Evolutionary conservation across 2,113 vertebrate species (phyloP), one percentile per base, ranked within the genome.

Genomic region (Thryonomys swinderianus): DNA sequence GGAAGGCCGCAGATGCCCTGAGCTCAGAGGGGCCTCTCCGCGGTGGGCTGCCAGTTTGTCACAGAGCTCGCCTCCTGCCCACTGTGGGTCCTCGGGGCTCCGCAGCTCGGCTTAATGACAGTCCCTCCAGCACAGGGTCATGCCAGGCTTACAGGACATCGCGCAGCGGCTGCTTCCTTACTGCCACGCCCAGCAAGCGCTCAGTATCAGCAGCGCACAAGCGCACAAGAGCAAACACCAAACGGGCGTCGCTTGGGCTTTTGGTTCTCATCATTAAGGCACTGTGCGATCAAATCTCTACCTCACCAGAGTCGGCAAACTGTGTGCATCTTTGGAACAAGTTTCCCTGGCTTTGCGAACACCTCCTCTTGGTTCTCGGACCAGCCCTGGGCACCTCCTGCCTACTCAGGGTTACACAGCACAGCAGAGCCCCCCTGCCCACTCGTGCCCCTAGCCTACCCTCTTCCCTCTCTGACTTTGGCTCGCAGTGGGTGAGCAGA

Each of bases 271-370:
- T 82, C 51, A 88, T 78, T 87, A 61, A 92, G 45, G 10, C 55
- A 57, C 82, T 45, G 30, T 85, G 61, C 85, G 61, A 76, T 95
- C 85, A 91, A 88, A 85, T 79, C 30, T 53, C 45, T 40, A 67
- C 61, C 88, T 88, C 8, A 0, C 25, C 88, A 96, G 81, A 78
- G 40, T 82, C 32, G 30, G 93, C 69, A 91, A 93, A 85, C 59
- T 20, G 8, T 23, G 25, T 25, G 37, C n/a, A 73, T 55, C 78
- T 85, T 93, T 86, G 42, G 59, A 91, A 40, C 34, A 64, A 71
- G 48, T 66, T 93, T 94, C 90, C 59, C 64, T n/a, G 66, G 86
- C 37, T 92, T 90, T 69, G 57, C 90, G 59, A 79, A 55, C 59
- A 20, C 48, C 51, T 62, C 76, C 88, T 73, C 73, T 85, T 66